phyloP scores from a whole-genome alignment of 2,888 invertebrate species.

The Rhopalosiphum nymphaeae region DNA sequence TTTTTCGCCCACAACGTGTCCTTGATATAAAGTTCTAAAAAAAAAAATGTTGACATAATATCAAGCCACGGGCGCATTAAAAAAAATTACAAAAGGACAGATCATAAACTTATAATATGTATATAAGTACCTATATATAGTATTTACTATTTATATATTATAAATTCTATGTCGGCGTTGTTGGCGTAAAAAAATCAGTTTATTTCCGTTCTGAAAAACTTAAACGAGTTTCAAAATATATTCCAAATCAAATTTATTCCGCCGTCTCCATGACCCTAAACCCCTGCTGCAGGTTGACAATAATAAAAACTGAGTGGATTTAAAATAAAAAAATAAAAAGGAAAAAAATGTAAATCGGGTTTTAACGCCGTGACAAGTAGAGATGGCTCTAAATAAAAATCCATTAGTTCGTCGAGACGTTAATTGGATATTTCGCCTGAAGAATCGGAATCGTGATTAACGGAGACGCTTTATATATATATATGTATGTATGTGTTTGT shows the following conservation, averaged over 20 bases:
- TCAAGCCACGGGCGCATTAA: background rate
- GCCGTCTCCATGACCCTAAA: constrained; percentile 38
- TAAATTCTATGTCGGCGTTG: background rate
- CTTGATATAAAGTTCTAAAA: no score
- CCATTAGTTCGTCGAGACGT: constrained; percentile 64
- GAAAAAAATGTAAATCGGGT: constrained; percentile 63
- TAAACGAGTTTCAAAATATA: constrained; percentile 50
- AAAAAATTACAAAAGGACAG: background rate
- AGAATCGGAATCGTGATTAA: constrained; percentile 65
- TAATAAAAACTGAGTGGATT: constrained; percentile 64
- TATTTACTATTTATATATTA: background rate
- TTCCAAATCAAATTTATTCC: constrained; percentile 55
- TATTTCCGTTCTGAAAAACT: constrained; percentile 29
- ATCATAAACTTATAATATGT: background rate
- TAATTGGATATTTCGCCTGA: constrained; percentile 65
- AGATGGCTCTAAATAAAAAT: constrained; percentile 62
- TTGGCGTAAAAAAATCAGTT: constrained; percentile 29
- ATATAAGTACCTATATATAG: background rate
- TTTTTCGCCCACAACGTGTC: background rate
- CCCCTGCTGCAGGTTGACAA: constrained; percentile 55
- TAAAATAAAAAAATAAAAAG: constrained; percentile 44
- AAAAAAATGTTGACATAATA: background rate
- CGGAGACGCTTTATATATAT: constrained; percentile 43
- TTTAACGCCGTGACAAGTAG: constrained; percentile 62
- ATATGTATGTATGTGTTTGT: background rate